Conservation (phyloP, 2,797 vertebrate genomes). For the Craterocephalus amniculus region DNA sequence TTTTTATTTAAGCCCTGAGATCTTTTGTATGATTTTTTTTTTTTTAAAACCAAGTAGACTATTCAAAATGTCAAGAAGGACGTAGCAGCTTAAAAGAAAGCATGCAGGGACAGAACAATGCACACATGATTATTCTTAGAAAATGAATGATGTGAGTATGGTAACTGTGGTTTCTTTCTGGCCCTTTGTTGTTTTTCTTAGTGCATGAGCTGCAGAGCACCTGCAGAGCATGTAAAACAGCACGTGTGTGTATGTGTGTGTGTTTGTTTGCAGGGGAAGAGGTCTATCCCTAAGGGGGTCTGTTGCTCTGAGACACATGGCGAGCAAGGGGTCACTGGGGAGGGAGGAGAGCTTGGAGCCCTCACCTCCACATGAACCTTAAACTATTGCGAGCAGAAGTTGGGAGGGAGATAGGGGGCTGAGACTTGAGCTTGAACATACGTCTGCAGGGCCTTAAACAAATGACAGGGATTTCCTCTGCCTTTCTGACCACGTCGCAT, state of each 20-base stretch:
- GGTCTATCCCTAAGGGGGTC: constrained; percentile 70
- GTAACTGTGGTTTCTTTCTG: not conserved
- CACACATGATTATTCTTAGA: constrained; percentile 8
- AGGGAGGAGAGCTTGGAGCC: constrained; percentile 48
- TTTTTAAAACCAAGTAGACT: constrained; percentile 2
- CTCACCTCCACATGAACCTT: constrained; percentile 77
- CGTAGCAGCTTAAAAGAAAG: constrained; percentile 19
- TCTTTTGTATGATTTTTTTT: constrained; percentile 26
- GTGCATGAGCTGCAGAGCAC: constrained; percentile 55
- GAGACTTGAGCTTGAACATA: constrained; percentile 81
- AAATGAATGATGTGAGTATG: constrained; percentile 24
- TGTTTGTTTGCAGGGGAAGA: constrained; percentile 54
- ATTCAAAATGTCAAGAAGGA: constrained; percentile 10
- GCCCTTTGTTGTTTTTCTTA: constrained; percentile 25
- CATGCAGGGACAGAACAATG: constrained; percentile 8
- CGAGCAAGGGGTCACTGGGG: constrained; percentile 70
- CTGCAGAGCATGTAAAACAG: constrained; percentile 63
- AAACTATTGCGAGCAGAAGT: constrained; percentile 50
- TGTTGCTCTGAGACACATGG: constrained; percentile 65
- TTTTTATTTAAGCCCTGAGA: constrained; percentile 22
- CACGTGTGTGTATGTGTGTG: constrained; percentile 39
- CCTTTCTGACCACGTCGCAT: constrained; percentile 67
- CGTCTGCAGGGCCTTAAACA: constrained; percentile 71
- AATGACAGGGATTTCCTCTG: constrained; percentile 80
- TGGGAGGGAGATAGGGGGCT: constrained; percentile 30